Percentiles rank a stretch among this genome's conserved stretches.
phyloP scores from a whole-genome alignment of 1,140 invertebrate genomes.

The Zaprionus kolodkinae region DNA sequence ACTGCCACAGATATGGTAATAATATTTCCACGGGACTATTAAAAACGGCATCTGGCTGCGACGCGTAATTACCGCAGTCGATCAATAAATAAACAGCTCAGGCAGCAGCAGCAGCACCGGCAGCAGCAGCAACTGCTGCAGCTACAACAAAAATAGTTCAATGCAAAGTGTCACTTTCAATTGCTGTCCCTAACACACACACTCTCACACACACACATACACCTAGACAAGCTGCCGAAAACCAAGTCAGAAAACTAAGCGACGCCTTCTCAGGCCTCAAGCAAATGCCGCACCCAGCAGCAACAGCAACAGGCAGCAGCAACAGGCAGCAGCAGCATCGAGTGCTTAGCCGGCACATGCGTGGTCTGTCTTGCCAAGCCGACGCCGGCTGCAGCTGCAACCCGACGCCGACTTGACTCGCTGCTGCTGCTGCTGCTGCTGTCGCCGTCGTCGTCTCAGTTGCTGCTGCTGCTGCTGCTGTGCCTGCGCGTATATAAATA shows the following conservation, averaged over 20 bases:
- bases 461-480: constrained; percentile 25
- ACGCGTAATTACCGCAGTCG: constrained; percentile 62
- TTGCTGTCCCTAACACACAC: constrained; percentile 52
- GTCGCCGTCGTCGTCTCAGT: constrained; percentile 32
- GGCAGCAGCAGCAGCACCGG: constrained; percentile 19
- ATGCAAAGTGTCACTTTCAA: constrained; percentile 72
- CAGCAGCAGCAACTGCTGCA: constrained; percentile 11
- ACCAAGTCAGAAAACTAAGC: constrained; percentile 41
- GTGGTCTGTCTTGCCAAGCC: constrained; percentile 41
- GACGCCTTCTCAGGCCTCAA: constrained; percentile 48
- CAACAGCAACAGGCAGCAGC: constrained; percentile 23
- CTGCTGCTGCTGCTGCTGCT: constrained; percentile 44
- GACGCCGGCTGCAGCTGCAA: constrained; percentile 45
- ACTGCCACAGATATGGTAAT: constrained; percentile 72
- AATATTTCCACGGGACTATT: constrained; percentile 51
- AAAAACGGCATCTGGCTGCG: constrained; percentile 37
- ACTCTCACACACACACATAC: constrained; percentile 29
- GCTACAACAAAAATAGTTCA: constrained; percentile 10
- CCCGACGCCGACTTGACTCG: constrained; percentile 33
- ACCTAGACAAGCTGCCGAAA: constrained; percentile 36
- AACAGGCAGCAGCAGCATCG: constrained; percentile 9
- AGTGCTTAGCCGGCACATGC: constrained; percentile 54
- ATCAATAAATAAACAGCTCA: constrained; percentile 76
- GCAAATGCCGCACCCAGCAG: constrained; percentile 62
- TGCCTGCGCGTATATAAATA: constrained; percentile 78